These are phyloP conservation scores for Sarcophaga rosellei DNA, from an alignment of 2,888 invertebrate species.

Conservation along the genomic window DNA sequence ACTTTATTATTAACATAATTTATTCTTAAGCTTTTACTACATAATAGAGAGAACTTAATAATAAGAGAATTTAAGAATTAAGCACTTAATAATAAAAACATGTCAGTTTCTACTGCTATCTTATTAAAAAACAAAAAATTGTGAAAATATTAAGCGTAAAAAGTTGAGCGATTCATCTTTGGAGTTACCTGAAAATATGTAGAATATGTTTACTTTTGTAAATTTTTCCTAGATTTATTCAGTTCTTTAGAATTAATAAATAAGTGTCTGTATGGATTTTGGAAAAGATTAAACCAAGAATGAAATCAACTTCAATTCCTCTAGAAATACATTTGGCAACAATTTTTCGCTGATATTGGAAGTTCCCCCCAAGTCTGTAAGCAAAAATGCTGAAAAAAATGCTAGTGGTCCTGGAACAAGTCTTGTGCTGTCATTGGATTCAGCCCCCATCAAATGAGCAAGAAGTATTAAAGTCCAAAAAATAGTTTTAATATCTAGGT, in stretches of 20 bases:
- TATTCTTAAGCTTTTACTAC: too few species aligned
- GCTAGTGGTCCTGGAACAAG: background rate
- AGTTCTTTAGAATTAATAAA: conserved; percentile 9
- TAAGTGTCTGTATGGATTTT: background rate
- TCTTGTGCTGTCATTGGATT: background rate
- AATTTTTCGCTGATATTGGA: background rate
- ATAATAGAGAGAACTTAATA: too few species aligned
- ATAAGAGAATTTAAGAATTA: too few species aligned
- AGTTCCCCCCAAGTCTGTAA: background rate
- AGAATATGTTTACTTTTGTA: background rate
- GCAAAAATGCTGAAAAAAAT: background rate
- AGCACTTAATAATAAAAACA: too few species aligned
- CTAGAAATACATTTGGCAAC: background rate
- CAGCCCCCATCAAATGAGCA: background rate
- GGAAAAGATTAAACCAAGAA: background rate
- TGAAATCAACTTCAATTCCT: background rate
- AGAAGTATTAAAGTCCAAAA: background rate
- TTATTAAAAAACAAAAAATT: too few species aligned
- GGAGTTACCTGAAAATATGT: too few species aligned
- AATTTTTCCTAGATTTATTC: background rate
- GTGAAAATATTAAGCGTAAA: too few species aligned
- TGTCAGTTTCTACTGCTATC: too few species aligned
- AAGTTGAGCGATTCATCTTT: too few species aligned
- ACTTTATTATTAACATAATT: too few species aligned
- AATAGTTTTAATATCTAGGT: background rate